Conservation (phyloP, 2,113 vertebrate genomes). For the Orthonyx spaldingii region DNA sequence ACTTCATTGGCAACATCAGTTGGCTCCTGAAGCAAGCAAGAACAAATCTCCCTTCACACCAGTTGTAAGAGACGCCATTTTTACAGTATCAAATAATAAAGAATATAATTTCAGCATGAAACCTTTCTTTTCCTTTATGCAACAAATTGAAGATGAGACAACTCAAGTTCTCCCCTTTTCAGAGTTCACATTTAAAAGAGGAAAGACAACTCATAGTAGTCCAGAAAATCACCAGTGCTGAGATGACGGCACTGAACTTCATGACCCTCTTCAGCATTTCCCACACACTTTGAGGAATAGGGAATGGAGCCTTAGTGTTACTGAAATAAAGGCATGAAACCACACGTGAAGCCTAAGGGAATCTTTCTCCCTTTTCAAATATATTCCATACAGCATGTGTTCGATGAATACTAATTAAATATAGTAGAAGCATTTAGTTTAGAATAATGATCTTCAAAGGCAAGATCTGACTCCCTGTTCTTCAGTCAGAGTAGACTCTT, state of each 20-base stretch:
- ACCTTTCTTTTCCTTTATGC: background rate
- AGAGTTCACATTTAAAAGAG: background rate
- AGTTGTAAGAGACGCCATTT: background rate
- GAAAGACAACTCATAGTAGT: background rate
- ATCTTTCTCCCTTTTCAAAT: background rate
- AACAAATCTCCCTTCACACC: background rate
- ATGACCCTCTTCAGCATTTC: background rate
- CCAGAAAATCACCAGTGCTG: background rate
- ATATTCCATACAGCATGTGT: background rate
- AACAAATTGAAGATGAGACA: background rate
- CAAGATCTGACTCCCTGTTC: background rate
- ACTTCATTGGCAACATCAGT: background rate
- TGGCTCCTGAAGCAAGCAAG: background rate
- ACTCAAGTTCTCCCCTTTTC: background rate
- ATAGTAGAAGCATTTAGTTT: background rate
- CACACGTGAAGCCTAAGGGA: background rate
- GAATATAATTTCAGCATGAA: background rate
- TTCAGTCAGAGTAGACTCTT: background rate
- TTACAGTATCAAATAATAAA: background rate
- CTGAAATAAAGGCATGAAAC: background rate
- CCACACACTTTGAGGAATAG: background rate
- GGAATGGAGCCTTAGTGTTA: background rate
- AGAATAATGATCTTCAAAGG: background rate
- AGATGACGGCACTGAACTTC: background rate
- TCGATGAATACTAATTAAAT: background rate